Conservation (phyloP, 1,140 invertebrate genomes). For the Heliconius hewitsoni region DNA sequence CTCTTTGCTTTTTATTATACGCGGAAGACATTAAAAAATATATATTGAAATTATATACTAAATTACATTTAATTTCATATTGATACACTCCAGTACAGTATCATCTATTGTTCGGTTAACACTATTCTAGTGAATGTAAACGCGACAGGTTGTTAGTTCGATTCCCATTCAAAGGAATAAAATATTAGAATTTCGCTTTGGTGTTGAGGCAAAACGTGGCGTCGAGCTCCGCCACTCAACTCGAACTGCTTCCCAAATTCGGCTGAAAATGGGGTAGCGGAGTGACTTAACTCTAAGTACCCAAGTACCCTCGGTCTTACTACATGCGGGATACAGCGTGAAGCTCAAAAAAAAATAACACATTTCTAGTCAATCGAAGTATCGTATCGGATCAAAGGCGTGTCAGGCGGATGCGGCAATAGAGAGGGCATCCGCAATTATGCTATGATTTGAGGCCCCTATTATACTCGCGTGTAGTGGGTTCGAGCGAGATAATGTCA, state of each 20-base stretch:
- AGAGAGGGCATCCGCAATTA: slow-evolving; percentile 63
- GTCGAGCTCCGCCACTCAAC: no score
- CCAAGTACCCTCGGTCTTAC: no score
- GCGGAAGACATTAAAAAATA: no score
- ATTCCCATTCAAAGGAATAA: no score
- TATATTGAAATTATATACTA: not conserved
- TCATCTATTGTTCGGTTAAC: not conserved
- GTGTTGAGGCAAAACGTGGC: no score
- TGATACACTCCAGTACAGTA: not conserved
- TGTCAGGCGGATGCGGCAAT: slow-evolving; percentile 57
- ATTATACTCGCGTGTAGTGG: slow-evolving; percentile 38
- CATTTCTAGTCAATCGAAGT: slow-evolving; percentile 26
- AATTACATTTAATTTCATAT: not conserved
- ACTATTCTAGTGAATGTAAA: not conserved
- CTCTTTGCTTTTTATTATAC: no score
- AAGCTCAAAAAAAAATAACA: not conserved
- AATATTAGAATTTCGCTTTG: no score
- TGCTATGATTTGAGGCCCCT: slow-evolving; percentile 65
- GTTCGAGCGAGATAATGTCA: slow-evolving; percentile 44
- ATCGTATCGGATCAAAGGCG: slow-evolving; percentile 43
- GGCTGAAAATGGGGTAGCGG: no score
- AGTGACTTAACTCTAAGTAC: no score
- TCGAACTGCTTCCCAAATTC: no score
- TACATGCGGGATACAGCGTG: no score
- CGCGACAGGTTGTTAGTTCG: no score